Base-by-base conservation (phyloP, 2,888 invertebrate species). In the Platycheirus albimanus region DNA sequence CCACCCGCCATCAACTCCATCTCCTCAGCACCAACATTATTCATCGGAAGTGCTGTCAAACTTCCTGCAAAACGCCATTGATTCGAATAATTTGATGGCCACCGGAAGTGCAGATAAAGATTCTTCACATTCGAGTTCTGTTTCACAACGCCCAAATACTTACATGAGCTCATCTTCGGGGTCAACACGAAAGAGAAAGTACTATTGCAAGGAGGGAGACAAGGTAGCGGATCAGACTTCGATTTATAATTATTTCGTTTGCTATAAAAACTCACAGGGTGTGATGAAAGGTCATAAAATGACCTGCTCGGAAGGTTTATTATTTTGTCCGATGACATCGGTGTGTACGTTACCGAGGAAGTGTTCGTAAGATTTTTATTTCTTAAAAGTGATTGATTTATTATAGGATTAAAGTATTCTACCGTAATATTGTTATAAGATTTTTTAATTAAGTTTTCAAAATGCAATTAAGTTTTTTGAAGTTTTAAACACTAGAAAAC, bases 151-250 rank as follows among this genome's bases (percentile, higher is more conserved):
- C 5, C 56, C 64, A 0, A 71, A 56, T 2, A 2, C 72, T 2
- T 66, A 58, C 56, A n/a, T 28, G 8, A 24, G 13, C 19, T 36
- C 56, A 10, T 28, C 36, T 20, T 30, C 80, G 2, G 24, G 83
- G 0, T 66, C 51, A 2, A 79, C 56, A 1, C 90, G 89, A 76
- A 89, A 88, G 61, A 87, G 89, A 1, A 90, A 90, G 61, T 89
- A 90, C 75, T 90, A 91, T 70, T 92, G 92, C 75, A 88, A 88
- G 28, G 90, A 90, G 72, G 89, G 90, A 2, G 92, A 92, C 30
- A 92, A 92, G 86, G 88, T 90, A 7, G 89, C 90, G 1, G 92
- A 92, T 86, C 89, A 90, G 51, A 89, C 88, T 1, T 92, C 92
- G 1, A 89, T 90, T 6, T 88, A 86, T 36, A 91, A 89, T 86